Base-by-base conservation (phyloP, 1,140 invertebrate species). In the Probaryconus sp. region DNA sequence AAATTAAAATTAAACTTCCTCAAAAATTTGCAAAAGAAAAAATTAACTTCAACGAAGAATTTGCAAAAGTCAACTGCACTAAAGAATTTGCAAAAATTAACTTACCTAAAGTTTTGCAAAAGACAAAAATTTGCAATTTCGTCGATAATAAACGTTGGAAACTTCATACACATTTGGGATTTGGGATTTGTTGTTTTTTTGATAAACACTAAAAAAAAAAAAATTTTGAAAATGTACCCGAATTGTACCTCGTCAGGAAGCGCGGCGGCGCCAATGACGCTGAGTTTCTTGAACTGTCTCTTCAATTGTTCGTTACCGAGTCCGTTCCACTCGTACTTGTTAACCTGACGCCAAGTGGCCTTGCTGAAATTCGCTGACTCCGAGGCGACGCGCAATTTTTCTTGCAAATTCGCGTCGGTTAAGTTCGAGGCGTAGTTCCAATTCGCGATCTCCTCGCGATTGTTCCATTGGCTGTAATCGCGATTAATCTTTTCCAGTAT, bases 351-450 rank as follows among this genome's bases (percentile, higher is more conserved):
- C 89, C 90, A 92, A 3, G 84, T 77, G 31, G 87, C 61, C 40
- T 88, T 87, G 28, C 74, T 69, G 31, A 82, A 83, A 48, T 81
- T 80, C n/a, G 87, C 87, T 60, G 78, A 33, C 7, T 86, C 77
- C 0, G 81, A 79, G 1, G 85, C 85, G 0, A 85, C 69, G 37
- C 86, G 85, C 16, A 89, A 81, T 82, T 91, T 90, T 37, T 86
- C 88, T 20, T 88, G 88, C n/a, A 92, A 89, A 79, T 93, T 94
- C 37, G 90, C 89, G 50, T 91, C 89, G 1, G 92, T 94, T n/a
- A 95, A 89, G 79, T 95, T 93, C 0, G 93, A 92, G 0, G 89
- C 90, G 73, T 94, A 95, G 4, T 87, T 88, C 94, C 94, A 95
- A 21, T 90, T 83, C 0, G 90, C 90, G 0, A 90, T 68, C 0